phyloP scores from a whole-genome alignment of 2,888 invertebrate species.

The Agrilus cyanescens region DNA sequence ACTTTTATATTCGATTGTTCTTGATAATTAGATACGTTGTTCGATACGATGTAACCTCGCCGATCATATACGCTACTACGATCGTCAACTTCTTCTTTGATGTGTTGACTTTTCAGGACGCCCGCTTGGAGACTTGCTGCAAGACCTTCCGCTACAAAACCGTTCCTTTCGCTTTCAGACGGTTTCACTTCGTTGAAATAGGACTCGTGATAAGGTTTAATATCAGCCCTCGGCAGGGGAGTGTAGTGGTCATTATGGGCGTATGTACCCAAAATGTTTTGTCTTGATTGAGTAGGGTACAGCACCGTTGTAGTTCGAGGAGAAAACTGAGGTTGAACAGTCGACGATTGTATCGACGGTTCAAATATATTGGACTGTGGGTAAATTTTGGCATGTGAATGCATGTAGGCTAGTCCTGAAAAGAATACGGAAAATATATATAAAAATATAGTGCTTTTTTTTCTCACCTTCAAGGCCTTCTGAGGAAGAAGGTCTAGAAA shows the following conservation, averaged over 20 bases:
- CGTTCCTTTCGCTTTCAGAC: slow-evolving; percentile 29
- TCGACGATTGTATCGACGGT: slow-evolving; percentile 25
- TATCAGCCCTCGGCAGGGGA: slow-evolving; percentile 55
- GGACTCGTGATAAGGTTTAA: slow-evolving; percentile 60
- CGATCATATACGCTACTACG: slow-evolving; percentile 15
- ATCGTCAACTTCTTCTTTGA: slow-evolving; percentile 30
- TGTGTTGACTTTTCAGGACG: slow-evolving; percentile 41
- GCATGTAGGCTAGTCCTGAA: slow-evolving; percentile 28
- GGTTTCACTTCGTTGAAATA: slow-evolving; percentile 53
- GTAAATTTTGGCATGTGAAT: slow-evolving; percentile 27
- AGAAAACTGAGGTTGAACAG: slow-evolving; percentile 26
- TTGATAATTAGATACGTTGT: slow-evolving; percentile 19
- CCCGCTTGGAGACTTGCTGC: slow-evolving; percentile 76
- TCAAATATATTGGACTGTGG: slow-evolving; percentile 20
- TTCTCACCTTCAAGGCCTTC: slow-evolving; percentile 30
- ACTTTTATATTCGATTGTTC: slow-evolving; percentile 25
- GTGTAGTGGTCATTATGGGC: slow-evolving; percentile 36
- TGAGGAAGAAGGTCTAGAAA: slow-evolving; percentile 43
- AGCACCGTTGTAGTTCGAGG: slow-evolving; percentile 32
- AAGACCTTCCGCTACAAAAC: slow-evolving; percentile 50
- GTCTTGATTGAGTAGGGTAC: slow-evolving; percentile 24
- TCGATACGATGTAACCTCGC: slow-evolving; percentile 23
- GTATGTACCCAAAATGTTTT: slow-evolving; percentile 19
- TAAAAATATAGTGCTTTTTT: background rate
- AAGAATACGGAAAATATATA: background rate